phyloP scores from a whole-genome alignment of 2,888 invertebrate species.

The Cistogaster globosa region DNA sequence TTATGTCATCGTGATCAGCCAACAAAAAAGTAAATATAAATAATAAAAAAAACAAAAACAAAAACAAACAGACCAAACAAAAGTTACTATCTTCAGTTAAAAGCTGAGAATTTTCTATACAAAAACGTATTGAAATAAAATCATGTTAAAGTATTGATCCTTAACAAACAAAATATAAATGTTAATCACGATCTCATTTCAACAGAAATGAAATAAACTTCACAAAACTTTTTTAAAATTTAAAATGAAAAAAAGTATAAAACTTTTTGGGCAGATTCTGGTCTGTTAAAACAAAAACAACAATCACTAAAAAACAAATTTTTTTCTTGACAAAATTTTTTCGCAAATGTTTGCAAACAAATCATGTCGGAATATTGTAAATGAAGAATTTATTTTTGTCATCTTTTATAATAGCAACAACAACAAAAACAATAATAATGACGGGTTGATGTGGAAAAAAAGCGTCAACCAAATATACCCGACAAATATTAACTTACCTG shows the following conservation, averaged over 20 bases:
- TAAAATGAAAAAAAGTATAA: constrained; percentile 26
- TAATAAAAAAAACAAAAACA: background rate
- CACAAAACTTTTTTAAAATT: constrained; percentile 39
- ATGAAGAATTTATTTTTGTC: constrained; percentile 71
- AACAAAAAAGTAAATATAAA: background rate
- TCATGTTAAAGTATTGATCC: constrained; percentile 71
- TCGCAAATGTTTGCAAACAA: constrained; percentile 70
- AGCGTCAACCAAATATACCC: constrained; percentile 65
- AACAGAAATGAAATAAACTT: constrained; percentile 50
- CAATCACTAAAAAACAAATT: constrained; percentile 47
- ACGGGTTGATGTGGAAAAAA: constrained; percentile 18
- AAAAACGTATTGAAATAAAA: constrained; percentile 69
- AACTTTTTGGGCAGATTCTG: constrained; percentile 8
- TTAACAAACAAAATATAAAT: constrained; percentile 71
- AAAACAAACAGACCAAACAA: constrained; percentile 21
- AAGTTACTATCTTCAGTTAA: constrained; percentile 17
- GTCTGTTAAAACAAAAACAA: background rate
- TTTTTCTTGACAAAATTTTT: constrained; percentile 26
- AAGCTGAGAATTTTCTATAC: constrained; percentile 27
- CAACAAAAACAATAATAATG: constrained; percentile 6
- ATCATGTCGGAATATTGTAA: constrained; percentile 70
- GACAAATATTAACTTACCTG: constrained; percentile 64
- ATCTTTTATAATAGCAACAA: constrained; percentile 47
- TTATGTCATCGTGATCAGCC: constrained; percentile 65
- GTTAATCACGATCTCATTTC: constrained; percentile 71